Evolutionary conservation across 2,113 vertebrate genomes (phyloP).

Genomic region (Phylloscopus trochiloides): DNA sequence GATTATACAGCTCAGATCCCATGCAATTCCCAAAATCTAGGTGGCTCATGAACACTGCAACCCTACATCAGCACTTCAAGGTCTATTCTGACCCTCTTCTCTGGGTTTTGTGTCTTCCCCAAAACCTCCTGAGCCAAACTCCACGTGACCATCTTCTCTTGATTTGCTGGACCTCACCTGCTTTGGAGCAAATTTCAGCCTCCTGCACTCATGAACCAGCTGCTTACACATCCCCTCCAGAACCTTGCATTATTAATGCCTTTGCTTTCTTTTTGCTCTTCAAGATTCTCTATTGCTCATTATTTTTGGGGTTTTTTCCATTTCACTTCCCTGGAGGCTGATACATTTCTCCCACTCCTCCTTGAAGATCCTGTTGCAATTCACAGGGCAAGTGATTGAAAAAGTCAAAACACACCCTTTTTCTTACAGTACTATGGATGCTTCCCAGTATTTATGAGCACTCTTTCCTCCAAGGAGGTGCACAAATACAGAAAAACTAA

Average conservation of each 20-base stretch:
- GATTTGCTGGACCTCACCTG: neutral
- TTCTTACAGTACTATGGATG: neutral
- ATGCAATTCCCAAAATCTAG: neutral
- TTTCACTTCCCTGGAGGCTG: neutral
- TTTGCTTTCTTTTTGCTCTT: neutral
- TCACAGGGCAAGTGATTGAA: neutral
- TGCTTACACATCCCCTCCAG: neutral
- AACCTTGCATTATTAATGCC: neutral
- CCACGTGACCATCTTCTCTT: neutral
- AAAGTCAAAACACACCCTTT: neutral
- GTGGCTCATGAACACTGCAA: neutral
- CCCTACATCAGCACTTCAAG: neutral
- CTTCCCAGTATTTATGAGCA: neutral
- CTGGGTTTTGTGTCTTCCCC: neutral
- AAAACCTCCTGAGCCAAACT: neutral
- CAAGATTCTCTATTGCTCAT: neutral
- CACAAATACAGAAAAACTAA: neutral
- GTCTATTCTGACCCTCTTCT: neutral
- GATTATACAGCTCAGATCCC: neutral
- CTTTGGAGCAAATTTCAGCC: neutral
- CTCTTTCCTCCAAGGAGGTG: neutral
- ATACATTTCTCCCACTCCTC: neutral
- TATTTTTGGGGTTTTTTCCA: neutral
- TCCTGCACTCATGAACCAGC: neutral
- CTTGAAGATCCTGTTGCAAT: neutral